Evolutionary conservation across 2,888 invertebrate species (phyloP).

Genomic region (Microctonus aethiopoides): DNA sequence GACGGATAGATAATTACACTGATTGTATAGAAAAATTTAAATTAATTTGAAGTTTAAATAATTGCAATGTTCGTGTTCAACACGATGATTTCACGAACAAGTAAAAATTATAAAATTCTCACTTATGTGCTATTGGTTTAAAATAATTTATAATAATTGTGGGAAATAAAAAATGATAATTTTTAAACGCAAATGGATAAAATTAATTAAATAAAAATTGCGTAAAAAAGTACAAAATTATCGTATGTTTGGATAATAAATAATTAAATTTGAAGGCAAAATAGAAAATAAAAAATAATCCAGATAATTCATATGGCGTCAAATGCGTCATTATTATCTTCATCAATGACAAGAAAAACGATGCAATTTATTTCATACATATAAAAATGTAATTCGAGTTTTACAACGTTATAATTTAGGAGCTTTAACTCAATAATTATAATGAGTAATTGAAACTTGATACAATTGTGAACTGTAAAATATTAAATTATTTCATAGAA

Average conservation of each 20-base stretch:
- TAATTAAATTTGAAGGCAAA: neutral
- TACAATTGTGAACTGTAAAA: conserved; percentile 44
- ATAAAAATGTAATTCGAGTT: conserved; percentile 31
- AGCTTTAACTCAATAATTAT: conserved; percentile 35
- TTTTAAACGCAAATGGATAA: conserved; percentile 37
- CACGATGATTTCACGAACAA: neutral
- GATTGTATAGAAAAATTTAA: neutral
- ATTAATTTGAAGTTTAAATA: neutral
- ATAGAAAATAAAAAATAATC: neutral
- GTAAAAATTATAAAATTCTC: neutral
- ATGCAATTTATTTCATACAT: conserved; percentile 2
- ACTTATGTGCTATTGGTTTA: neutral
- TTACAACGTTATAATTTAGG: conserved; percentile 23
- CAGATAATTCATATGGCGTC: neutral
- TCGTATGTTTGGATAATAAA: conserved; percentile 26
- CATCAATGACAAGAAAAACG: neutral
- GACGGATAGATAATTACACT: conserved; percentile 5
- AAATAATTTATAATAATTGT: neutral
- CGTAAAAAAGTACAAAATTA: conserved; percentile 33
- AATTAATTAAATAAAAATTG: conserved; percentile 16
- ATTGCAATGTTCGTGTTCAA: neutral
- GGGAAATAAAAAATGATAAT: conserved; percentile 11
- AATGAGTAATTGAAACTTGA: conserved; percentile 39
- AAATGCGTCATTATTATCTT: neutral
- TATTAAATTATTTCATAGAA: conserved; percentile 47